phyloP scores from a whole-genome alignment of 2,797 vertebrate genomes.

The Sorex maritimensis region DNA sequence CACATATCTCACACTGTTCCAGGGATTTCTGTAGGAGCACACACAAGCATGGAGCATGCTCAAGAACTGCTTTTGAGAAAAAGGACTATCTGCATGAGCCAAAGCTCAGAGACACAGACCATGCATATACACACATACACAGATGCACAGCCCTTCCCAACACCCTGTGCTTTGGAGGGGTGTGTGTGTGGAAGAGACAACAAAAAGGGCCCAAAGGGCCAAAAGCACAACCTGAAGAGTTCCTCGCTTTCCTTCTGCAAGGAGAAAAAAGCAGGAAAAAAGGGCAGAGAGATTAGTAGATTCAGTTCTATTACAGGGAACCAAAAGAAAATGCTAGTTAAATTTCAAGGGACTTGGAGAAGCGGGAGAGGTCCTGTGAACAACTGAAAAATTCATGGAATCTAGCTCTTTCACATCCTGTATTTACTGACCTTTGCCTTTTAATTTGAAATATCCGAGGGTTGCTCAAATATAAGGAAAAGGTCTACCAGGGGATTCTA shows the following conservation, averaged over 20 bases:
- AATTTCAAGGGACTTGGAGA: slow-evolving; percentile 25
- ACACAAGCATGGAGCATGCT: slow-evolving; percentile 79
- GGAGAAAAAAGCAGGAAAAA: slow-evolving; percentile 84
- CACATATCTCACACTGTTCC: slow-evolving; percentile 57
- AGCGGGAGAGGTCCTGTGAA: slow-evolving; percentile 14
- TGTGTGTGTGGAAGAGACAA: slow-evolving; percentile 58
- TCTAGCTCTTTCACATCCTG: not conserved
- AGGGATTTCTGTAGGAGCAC: slow-evolving; percentile 54
- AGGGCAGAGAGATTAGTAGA: slow-evolving; percentile 85
- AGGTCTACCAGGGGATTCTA: not conserved
- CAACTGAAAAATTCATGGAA: not conserved
- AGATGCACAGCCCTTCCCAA: not conserved
- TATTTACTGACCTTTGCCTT: slow-evolving; percentile 10
- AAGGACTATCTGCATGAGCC: slow-evolving; percentile 66
- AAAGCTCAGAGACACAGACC: slow-evolving; percentile 74
- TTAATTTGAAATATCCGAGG: slow-evolving; percentile 19
- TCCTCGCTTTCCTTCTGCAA: slow-evolving; percentile 95
- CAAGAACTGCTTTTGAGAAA: slow-evolving; percentile 71
- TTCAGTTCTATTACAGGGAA: slow-evolving; percentile 56
- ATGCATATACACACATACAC: slow-evolving; percentile 76
- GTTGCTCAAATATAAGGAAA: slow-evolving; percentile 50
- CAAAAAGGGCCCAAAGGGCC: slow-evolving; percentile 81
- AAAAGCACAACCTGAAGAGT: slow-evolving; percentile 94
- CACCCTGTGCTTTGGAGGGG: slow-evolving; percentile 24
- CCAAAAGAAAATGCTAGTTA: slow-evolving; percentile 64